phyloP scores from a whole-genome alignment of 2,797 vertebrate genomes.

The Brachyrhaphis roseni region DNA sequence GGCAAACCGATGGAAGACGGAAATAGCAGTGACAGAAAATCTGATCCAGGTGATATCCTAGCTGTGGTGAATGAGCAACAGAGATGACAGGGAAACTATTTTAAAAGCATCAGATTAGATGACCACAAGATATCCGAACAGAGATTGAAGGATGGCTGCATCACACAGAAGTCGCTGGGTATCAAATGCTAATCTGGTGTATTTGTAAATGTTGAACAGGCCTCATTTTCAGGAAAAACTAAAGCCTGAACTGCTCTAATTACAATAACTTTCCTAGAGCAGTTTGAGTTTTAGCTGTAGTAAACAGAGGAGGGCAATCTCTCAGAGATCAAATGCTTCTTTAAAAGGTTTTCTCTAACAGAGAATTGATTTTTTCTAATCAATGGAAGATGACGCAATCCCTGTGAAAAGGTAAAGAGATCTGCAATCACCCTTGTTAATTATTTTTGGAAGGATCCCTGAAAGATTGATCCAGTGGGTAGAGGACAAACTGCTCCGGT shows the following conservation, averaged over 20 bases:
- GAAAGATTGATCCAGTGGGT: not conserved
- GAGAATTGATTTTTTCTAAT: not conserved
- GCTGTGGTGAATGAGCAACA: slow-evolving; percentile 13
- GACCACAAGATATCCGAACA: not conserved
- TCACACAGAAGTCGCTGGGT: not conserved
- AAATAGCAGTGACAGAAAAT: slow-evolving; percentile 47
- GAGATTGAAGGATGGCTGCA: not conserved
- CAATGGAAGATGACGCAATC: not conserved
- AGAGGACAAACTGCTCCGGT: not conserved
- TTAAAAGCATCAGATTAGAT: not conserved
- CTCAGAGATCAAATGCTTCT: not conserved
- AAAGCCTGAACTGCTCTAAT: not conserved
- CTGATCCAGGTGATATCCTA: slow-evolving; percentile 24
- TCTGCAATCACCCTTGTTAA: not conserved
- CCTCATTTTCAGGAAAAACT: not conserved
- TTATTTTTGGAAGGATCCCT: not conserved
- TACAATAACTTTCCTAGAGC: not conserved
- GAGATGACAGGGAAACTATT: slow-evolving; percentile 7
- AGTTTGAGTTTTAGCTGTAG: not conserved
- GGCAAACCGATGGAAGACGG: slow-evolving; percentile 40
- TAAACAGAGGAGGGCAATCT: not conserved
- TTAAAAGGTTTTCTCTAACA: not conserved
- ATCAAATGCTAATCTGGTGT: not conserved
- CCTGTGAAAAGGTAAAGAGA: not conserved
- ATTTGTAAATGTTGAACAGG: not conserved